Evolutionary conservation across 2,888 invertebrate genomes (phyloP).

Genomic region (Nephrotoma guestfalica): DNA sequence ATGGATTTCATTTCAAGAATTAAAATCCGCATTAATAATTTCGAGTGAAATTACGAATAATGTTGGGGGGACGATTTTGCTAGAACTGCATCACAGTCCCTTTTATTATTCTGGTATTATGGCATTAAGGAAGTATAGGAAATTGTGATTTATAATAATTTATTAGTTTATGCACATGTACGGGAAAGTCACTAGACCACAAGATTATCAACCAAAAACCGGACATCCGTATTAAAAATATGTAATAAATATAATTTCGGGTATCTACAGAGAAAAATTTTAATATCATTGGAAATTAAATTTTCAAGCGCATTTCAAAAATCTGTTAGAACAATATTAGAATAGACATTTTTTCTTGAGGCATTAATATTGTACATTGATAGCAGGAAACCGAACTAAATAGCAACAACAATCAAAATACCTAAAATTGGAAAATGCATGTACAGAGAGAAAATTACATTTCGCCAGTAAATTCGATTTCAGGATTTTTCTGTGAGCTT

Average conservation of each 20-base stretch:
- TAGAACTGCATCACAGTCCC: neutral
- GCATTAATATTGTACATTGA: neutral
- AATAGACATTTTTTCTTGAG: neutral
- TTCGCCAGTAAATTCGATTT: neutral
- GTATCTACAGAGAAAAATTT: neutral
- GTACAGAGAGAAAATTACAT: neutral
- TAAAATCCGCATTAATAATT: neutral
- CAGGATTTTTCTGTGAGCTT: too few species aligned
- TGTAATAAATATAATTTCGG: neutral
- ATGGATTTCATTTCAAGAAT: neutral
- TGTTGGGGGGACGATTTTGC: neutral
- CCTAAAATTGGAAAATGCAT: neutral
- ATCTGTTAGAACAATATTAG: neutral
- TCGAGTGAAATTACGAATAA: neutral
- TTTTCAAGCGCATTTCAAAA: neutral
- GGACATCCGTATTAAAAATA: neutral
- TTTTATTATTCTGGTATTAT: neutral
- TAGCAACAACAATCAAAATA: neutral
- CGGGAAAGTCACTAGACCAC: neutral
- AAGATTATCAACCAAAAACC: neutral
- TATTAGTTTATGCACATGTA: neutral
- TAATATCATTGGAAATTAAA: too few species aligned
- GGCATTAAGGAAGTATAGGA: neutral
- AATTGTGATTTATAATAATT: neutral
- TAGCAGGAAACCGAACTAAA: neutral